A percentile compares a stretch with the other conserved stretches of the same genome.
Evolutionary conservation across 1,140 invertebrate genomes (phyloP).

Genomic region (Rhagoletis pomonella): DNA sequence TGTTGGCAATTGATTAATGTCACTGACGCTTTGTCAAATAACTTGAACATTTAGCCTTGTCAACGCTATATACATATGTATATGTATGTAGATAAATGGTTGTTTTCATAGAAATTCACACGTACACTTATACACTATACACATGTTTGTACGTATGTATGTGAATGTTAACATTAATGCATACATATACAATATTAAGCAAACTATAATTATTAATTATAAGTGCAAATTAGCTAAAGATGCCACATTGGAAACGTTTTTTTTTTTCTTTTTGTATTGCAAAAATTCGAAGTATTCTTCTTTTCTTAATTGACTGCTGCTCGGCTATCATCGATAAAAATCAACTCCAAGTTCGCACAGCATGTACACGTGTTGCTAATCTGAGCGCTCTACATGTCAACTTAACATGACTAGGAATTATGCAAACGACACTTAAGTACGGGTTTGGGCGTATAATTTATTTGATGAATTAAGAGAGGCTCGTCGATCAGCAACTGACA

Average conservation of each 20-base stretch:
- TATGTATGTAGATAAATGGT: not conserved
- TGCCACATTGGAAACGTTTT: not conserved
- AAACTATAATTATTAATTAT: no score
- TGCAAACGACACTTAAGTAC: not conserved
- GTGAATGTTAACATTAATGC: not conserved
- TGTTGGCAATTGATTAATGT: slow-evolving; percentile 3
- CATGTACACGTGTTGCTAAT: not conserved
- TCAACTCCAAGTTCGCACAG: not conserved
- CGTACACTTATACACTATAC: not conserved
- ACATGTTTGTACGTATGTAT: not conserved
- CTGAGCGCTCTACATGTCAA: slow-evolving; percentile 32
- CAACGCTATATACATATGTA: not conserved
- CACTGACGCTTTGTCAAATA: not conserved
- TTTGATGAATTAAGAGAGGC: not conserved
- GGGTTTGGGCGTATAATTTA: not conserved
- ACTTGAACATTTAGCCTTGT: slow-evolving; percentile 40
- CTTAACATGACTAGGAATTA: not conserved
- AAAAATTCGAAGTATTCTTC: no score
- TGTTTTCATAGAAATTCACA: not conserved
- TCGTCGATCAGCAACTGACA: not conserved
- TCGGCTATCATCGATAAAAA: not conserved
- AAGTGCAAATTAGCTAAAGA: no score
- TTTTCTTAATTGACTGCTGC: not conserved
- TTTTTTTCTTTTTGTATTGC: no score
- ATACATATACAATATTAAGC: no score